phyloP scores from a whole-genome alignment of 2,797 vertebrate genomes.

The Malacoctenus gilli region DNA sequence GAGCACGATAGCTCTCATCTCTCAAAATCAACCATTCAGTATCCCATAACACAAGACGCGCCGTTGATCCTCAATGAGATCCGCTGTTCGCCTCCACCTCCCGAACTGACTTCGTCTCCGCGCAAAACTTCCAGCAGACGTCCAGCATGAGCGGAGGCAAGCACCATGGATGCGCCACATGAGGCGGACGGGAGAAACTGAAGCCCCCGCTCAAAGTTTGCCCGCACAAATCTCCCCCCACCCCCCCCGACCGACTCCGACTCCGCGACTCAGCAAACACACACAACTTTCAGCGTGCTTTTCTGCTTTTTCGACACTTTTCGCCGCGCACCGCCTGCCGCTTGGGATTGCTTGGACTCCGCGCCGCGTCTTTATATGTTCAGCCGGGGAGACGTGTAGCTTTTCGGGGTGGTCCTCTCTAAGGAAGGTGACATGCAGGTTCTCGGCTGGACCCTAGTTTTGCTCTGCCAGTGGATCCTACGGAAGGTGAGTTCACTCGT shows the following conservation, averaged over 20 bases:
- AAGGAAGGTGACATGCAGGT: conserved; percentile 84
- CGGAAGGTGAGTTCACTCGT: conserved; percentile 75
- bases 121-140: conserved; percentile 66
- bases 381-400: conserved; percentile 75
- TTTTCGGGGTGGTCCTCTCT: conserved; percentile 69
- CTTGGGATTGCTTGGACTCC: conserved; percentile 72
- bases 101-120: conserved; percentile 31
- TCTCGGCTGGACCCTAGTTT: conserved; percentile 80
- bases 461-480: conserved; percentile 83
- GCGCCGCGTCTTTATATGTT: conserved; percentile 75
- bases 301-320: conserved; percentile 39
- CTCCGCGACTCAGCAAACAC: conserved; percentile 43
- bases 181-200: conserved; percentile 71
- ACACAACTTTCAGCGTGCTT: conserved; percentile 49
- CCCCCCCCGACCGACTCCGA: conserved; percentile 34
- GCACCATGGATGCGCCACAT: conserved; percentile 76
- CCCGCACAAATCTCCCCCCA: too few species aligned
- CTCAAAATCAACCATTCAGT: conserved; percentile 70
- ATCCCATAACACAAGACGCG: conserved; percentile 62
- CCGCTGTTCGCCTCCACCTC: conserved; percentile 18
- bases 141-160: conserved; percentile 50
- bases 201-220: conserved; percentile 64
- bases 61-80: conserved; percentile 29
- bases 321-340: conserved; percentile 27
- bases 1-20: conserved; percentile 39